Base-by-base conservation (phyloP, 2,888 invertebrate genomes). In the Melanostoma scalare region DNA sequence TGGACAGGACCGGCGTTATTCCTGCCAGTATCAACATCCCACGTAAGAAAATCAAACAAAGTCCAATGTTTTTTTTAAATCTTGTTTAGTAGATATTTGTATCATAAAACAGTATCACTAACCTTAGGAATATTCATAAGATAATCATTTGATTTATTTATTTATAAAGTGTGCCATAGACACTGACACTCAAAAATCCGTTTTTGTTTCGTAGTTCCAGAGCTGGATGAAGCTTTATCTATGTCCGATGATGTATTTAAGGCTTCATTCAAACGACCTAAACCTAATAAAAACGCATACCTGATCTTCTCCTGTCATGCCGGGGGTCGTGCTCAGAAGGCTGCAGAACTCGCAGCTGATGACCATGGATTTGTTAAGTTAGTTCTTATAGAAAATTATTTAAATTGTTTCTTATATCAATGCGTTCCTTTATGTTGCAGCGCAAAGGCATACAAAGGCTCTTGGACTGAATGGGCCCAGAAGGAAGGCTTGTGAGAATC, bases 1-100 rank as follows among this genome's bases (percentile, higher is more conserved):
- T 96, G 42, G 90, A 93, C 85, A 94, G 95, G 88, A 94, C 94
- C 86, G 96, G 96, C 5, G 92, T 92, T 86, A 93, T 96, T 82
- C 96, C 96, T 42, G 94, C 94, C 58, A 95, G 95, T 88, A 92
- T 96, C 82, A 95, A 96, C 88, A 95, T 96, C 89, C 96, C 96
- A 88, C 92, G 96, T 96, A 92, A 93, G 93, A 91, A 20, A 10
- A 33, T 42, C 20, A 20, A n/a, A n/a, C n/a, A n/a, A n/a, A n/a
- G n/a, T n/a, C n/a, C n/a, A n/a, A n/a, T n/a, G n/a, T n/a, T n/a
- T n/a, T n/a, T 20, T 20, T 20, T 1, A 20, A 1, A 20, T 20
- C 20, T 20, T 20, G 20, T 20, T 20, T 20, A 20, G 20, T 20
- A 1, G 20, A 20, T 20, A 20, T 20, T 20, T 20, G 20, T 20